phyloP scores from a whole-genome alignment of 1,140 invertebrate species.

The Myzus persicae region DNA sequence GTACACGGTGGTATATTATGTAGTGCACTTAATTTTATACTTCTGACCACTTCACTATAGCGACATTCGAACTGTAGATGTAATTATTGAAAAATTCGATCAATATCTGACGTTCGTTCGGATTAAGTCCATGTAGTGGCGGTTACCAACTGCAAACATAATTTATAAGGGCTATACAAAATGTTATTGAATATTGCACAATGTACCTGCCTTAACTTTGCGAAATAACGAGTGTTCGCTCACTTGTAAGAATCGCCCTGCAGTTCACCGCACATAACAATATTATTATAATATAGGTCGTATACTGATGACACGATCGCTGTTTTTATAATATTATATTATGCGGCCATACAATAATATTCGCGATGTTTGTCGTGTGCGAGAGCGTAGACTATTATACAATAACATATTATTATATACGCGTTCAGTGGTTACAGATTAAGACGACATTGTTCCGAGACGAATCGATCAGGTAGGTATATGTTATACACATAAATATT shows the following conservation, averaged over 20 bases:
- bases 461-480: not conserved
- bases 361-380: not conserved
- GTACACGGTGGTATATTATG: too few relatives aligned
- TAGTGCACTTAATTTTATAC: too few relatives aligned
- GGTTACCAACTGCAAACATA: too few relatives aligned
- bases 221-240: not conserved
- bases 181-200: not conserved
- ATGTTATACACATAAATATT: not conserved
- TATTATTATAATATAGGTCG: conserved; percentile 6
- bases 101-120: not conserved
- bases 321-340: not conserved
- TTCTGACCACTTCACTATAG: not conserved
- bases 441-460: not conserved
- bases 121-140: too few relatives aligned
- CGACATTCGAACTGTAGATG: not conserved
- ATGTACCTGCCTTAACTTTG: not conserved
- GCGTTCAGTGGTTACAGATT: not conserved
- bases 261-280: not conserved
- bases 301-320: not conserved
- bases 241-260: not conserved
- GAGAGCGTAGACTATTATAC: not conserved
- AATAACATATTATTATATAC: not conserved
- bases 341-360: not conserved
- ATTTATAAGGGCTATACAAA: not conserved
- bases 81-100: not conserved